Percentiles rank a stretch among this genome's conserved stretches.
Conservation (phyloP, 1,140 invertebrate species). For the Drosophila bocqueti region DNA sequence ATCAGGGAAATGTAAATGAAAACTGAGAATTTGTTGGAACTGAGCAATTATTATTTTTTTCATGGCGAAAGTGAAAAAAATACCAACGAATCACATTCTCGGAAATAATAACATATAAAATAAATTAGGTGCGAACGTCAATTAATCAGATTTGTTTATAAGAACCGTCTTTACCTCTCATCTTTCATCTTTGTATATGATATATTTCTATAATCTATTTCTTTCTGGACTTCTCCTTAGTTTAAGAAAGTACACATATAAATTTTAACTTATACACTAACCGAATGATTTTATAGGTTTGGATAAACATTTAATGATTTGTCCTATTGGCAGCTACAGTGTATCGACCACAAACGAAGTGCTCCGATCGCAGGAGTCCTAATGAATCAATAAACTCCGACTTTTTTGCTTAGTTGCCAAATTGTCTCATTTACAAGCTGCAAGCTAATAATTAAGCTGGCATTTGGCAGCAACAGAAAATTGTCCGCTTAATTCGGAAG, state of each 20-base stretch:
- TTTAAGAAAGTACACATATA: too few relatives aligned
- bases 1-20: neutral
- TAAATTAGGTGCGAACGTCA: too few relatives aligned
- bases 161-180: too few relatives aligned
- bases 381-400: slow-evolving; percentile 44
- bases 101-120: neutral
- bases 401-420: slow-evolving; percentile 31
- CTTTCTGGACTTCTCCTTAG: too few relatives aligned
- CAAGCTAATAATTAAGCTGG: slow-evolving; percentile 44
- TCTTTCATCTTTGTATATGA: too few relatives aligned
- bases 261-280: too few relatives aligned
- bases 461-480: slow-evolving; percentile 55
- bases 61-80: neutral
- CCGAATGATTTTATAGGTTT: neutral
- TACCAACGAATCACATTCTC: neutral
- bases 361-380: neutral
- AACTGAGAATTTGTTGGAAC: neutral
- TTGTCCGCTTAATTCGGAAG: slow-evolving; percentile 52
- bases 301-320: neutral
- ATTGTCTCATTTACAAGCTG: slow-evolving; percentile 22
- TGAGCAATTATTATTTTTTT: neutral
- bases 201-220: too few relatives aligned
- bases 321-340: neutral
- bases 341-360: neutral
- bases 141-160: too few relatives aligned